Base-by-base conservation (phyloP, 1,140 invertebrate genomes). In the Drosophila aff. region DNA sequence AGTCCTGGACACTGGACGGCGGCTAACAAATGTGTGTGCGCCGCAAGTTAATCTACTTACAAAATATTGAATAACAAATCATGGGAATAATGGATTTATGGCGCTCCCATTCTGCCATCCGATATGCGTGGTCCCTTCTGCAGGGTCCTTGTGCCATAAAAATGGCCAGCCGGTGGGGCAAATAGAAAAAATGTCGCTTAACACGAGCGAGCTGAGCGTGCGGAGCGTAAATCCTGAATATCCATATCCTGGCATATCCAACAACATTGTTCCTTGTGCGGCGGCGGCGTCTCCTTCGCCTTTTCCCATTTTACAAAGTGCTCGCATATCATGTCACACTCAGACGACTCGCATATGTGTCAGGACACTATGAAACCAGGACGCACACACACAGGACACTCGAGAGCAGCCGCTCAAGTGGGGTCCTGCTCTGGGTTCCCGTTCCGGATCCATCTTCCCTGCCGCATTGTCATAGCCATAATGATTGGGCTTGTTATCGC, bases 41-140 rank as follows among this genome's bases (percentile, higher is more conserved):
- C 71, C 66, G 80, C 81, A 91, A 91, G 83, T 91, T 91, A 91
- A 91, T 91, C 89, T 91, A 90, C 90, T 91, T 82, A 84, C 89
- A 91, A 91, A 91, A 91, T 91, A 91, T 91, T 91, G 89, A 91
- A 91, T 91, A 91, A 91, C 89, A 91, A 91, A 91, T 91, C 89
- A 91, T 91, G 79, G 69, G 79, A 76, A 91, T 91, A 91, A 91
- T 91, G 90, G 89, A 91, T 91, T 91, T 91, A 91, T 91, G 89
- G 79, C 77, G 44, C 50, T 68, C 63, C 66, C 81, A 46, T 71
- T 68, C 53, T 44, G 82, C 85, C 86, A 91, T 86, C 79, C 71
- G 85, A 91, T 91, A 89, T 81, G 64, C 13, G 65, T 61, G 76
- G 78, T 79, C 79, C 72, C 82, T 71, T 52, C 64, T 71, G 55